A percentile compares a stretch with the other conserved stretches of the same genome.
Evolutionary conservation across 92 coral and sea anemone genomes (phyloP).

Genomic region (Porites divaricata): DNA sequence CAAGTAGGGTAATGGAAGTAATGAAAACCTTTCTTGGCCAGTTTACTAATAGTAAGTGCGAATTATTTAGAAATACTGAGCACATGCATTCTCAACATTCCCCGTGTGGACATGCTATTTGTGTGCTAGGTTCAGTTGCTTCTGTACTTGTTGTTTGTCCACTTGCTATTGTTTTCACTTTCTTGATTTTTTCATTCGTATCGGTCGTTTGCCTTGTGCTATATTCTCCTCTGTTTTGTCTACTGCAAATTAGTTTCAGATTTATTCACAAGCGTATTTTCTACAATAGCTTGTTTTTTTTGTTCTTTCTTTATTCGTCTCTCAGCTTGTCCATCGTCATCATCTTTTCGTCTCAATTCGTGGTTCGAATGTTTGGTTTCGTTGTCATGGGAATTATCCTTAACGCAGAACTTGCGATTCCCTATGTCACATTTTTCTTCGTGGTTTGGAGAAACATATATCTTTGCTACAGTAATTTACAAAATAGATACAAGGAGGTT

Average conservation of each 20-base stretch:
- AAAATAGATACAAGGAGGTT: slow-evolving; percentile 48
- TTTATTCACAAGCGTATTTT: not conserved
- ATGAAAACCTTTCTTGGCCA: no score
- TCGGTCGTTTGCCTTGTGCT: slow-evolving; percentile 4
- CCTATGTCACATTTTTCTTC: slow-evolving; percentile 52
- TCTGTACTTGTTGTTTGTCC: slow-evolving; percentile 29
- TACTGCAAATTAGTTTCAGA: not conserved
- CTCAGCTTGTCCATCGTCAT: slow-evolving; percentile 20
- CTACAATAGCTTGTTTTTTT: not conserved
- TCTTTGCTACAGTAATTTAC: slow-evolving; percentile 50
- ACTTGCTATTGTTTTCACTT: not conserved
- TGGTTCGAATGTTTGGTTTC: slow-evolving; percentile 56
- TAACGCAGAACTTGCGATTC: slow-evolving; percentile 54
- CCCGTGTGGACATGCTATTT: not conserved
- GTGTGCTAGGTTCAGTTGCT: slow-evolving; percentile 18
- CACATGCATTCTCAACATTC: slow-evolving; percentile 9
- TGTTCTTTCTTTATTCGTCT: slow-evolving; percentile 10
- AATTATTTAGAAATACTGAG: not conserved
- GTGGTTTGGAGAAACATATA: slow-evolving; percentile 38
- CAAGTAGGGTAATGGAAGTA: not conserved
- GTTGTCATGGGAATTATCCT: slow-evolving; percentile 42
- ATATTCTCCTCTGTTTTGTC: slow-evolving; percentile 38
- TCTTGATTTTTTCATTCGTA: slow-evolving; percentile 10
- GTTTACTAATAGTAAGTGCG: not conserved
- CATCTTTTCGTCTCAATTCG: slow-evolving; percentile 52